Percentiles rank a stretch among this genome's conserved stretches.
phyloP scores from a whole-genome alignment of 1,140 invertebrate genomes.

The Mylabris phalerata region DNA sequence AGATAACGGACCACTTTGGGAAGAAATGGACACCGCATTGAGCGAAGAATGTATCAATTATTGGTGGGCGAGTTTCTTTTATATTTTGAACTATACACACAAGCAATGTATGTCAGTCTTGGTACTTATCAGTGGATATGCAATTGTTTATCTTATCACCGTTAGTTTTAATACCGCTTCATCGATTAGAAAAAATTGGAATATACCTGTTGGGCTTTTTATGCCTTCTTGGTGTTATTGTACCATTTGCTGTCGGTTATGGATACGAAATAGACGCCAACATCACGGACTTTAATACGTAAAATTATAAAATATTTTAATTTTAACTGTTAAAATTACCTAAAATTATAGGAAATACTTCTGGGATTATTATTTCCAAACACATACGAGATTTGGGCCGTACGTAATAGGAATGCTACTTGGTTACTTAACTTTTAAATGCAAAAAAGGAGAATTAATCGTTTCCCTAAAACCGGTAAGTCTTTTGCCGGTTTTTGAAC shows the following conservation, averaged over 20 bases:
- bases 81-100: conserved; percentile 45
- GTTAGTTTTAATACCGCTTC: conserved; percentile 1
- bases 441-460: conserved; percentile 1
- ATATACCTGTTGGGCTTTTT: not conserved
- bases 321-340: too few species aligned
- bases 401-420: conserved; percentile 52
- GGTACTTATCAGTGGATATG: conserved; percentile 20
- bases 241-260: not conserved
- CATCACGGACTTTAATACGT: too few species aligned
- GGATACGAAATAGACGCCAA: conserved; percentile 27
- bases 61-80: conserved; percentile 49
- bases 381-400: conserved; percentile 46
- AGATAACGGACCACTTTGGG: conserved; percentile 48
- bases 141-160: conserved; percentile 20
- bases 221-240: conserved; percentile 1
- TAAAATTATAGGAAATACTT: not conserved
- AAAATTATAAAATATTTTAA: not conserved
- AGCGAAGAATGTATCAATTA: conserved; percentile 37
- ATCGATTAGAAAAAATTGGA: not conserved
- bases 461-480: not conserved
- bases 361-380: conserved; percentile 28
- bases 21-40: conserved; percentile 33
- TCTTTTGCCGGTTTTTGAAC: not conserved
- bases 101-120: conserved; percentile 8
- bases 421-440: conserved; percentile 41